Conservation (phyloP, 2,797 vertebrate species). For the Notoglanidium macrostoma region DNA sequence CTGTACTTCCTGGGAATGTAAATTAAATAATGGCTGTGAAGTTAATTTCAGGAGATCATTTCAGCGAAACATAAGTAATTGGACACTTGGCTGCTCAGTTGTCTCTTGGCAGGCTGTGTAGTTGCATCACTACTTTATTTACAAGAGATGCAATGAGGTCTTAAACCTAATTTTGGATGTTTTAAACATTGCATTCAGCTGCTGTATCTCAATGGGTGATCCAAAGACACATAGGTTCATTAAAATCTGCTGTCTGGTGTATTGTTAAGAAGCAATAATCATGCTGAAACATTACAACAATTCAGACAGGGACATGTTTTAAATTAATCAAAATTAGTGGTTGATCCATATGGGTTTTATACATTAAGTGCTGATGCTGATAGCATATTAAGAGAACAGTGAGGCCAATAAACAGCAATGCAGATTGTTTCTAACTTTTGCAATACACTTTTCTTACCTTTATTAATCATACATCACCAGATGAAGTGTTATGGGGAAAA, state of each 20-base stretch:
- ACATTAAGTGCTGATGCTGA: neutral
- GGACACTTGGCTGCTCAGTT: neutral
- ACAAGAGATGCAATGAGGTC: neutral
- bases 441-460: neutral
- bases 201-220: neutral
- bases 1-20: neutral
- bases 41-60: slow-evolving; percentile 8
- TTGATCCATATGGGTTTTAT: neutral
- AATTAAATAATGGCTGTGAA: slow-evolving; percentile 11
- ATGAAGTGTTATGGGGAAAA: neutral
- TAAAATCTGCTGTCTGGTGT: neutral
- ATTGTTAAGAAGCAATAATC: neutral
- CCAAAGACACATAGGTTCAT: neutral
- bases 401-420: neutral
- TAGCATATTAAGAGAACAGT: neutral
- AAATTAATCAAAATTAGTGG: neutral
- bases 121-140: neutral
- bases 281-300: neutral
- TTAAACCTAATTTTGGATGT: neutral
- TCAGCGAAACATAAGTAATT: slow-evolving; percentile 5
- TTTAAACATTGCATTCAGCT: neutral
- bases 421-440: neutral
- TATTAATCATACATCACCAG: neutral
- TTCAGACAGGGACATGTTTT: neutral
- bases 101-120: neutral